Conservation (phyloP, 1,140 invertebrate species). For the Solenopsis fugax region DNA sequence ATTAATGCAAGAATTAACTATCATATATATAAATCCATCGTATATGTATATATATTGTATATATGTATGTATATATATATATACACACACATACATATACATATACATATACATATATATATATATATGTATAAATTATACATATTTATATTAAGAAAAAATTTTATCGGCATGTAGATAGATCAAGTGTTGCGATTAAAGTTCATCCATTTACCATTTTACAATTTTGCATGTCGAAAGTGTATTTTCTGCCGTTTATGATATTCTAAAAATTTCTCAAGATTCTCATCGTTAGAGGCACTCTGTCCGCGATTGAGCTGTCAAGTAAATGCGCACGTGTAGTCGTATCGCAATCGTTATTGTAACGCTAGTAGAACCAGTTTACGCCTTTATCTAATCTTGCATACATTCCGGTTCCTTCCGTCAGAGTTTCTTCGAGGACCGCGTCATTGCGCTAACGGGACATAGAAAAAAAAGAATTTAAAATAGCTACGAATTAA, state of each 20-base stretch:
- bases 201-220: neutral
- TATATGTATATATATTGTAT: no score
- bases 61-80: no score
- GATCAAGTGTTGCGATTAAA: neutral
- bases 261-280: constrained; percentile 56
- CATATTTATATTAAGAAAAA: neutral
- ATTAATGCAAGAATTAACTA: constrained; percentile 6
- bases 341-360: constrained; percentile 57
- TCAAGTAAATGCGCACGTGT: constrained; percentile 67
- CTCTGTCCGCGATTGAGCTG: constrained; percentile 71
- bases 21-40: no score
- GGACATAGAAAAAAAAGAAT: constrained; percentile 8
- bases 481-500: neutral
- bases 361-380: constrained; percentile 68
- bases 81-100: no score
- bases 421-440: constrained; percentile 59
- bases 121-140: neutral
- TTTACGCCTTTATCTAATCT: constrained; percentile 68
- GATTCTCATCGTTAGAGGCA: constrained; percentile 69
- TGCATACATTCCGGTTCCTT: constrained; percentile 31
- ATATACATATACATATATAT: no score
- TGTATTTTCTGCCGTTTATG: constrained; percentile 29
- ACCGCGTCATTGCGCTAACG: constrained; percentile 26
- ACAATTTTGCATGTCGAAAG: neutral
- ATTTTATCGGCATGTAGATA: neutral